Base-by-base conservation (phyloP, 2,797 vertebrate genomes). In the Siniperca undulata region DNA sequence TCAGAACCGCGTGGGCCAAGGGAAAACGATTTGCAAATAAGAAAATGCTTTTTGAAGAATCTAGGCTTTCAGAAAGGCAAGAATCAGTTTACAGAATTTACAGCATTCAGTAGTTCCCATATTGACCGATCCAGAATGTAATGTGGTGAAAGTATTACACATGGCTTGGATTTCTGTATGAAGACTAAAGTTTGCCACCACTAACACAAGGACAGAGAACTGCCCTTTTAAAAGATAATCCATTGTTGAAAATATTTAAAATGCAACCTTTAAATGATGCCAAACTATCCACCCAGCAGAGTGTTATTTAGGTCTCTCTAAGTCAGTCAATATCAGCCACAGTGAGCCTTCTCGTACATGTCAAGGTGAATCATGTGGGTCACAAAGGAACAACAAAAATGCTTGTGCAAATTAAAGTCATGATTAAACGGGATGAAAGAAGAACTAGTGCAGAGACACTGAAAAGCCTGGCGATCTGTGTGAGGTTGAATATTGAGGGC, bases 351-450 rank as follows among this genome's bases (percentile, higher is more conserved):
- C 22, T 66, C 19, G 4, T 61, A 38, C 59, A 14, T 70, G 88
- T 78, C 73, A 85, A 64, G 83, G 74, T 83, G 74, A 90, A 92
- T 92, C 85, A 86, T 75, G 60, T 50, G 87, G 90, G 80, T 93
- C 92, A 93, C 73, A 70, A 84, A 87, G 78, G 80, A 88, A 88
- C 71, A 83, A 91, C 84, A 93, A 84, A 83, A 92, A 85, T 68
- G 74, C 72, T 64, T 11, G 42, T 62, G 53, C 68, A 86, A 90
- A 93, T 89, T 83, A 82, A 88, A 93, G 80, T 70, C 65, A 14
- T 78, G 67, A 83, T 81, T 83, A 76, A 86, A 90, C 73, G 64
- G 59, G 84, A 91, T 81, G 81, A 90, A 91, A 90, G 71, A 82
- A 81, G 46, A 83, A 80, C 70, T 5, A 74, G 66, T 42, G 55